Evolutionary conservation across 92 coral and sea anemone species (phyloP).

Genomic region (Pocillopora meandrina): DNA sequence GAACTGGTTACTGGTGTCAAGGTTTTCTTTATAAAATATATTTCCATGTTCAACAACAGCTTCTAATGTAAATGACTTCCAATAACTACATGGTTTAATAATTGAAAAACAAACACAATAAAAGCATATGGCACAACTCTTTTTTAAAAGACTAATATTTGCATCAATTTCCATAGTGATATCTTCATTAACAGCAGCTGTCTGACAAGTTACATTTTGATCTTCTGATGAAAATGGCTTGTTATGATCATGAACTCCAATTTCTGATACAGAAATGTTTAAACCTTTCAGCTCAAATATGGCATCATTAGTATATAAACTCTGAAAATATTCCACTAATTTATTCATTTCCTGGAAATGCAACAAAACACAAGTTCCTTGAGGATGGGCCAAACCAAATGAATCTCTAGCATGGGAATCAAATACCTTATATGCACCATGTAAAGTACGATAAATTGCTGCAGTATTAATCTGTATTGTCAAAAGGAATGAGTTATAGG

Average conservation of each 20-base stretch:
- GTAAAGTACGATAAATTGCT: conserved; percentile 25
- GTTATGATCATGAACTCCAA: background rate
- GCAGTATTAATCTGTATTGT: conserved; percentile 45
- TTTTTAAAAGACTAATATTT: conserved; percentile 19
- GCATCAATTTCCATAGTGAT: conserved; percentile 7
- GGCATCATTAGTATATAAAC: conserved; percentile 25
- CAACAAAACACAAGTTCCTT: conserved; percentile 52
- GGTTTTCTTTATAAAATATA: conserved; percentile 19
- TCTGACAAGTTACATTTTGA: background rate
- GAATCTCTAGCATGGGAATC: conserved; percentile 64
- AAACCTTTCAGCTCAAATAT: conserved; percentile 47
- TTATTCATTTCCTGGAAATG: conserved; percentile 19
- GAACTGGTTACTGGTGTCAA: conserved; percentile 24
- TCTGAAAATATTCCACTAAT: conserved; percentile 18
- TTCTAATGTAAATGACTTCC: conserved; percentile 54
- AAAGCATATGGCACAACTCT: conserved; percentile 58
- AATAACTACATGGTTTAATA: conserved; percentile 61
- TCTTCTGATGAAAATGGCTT: background rate
- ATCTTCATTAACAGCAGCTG: background rate
- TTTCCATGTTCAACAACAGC: conserved; percentile 53
- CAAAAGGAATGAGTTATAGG: conserved; percentile 53
- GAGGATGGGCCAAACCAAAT: conserved; percentile 52
- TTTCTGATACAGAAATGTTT: conserved; percentile 6
- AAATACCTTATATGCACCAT: conserved; percentile 43
- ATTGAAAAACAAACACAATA: conserved; percentile 65